Base-by-base conservation (phyloP, 1,140 invertebrate genomes). In the Cyclargus thomasi region DNA sequence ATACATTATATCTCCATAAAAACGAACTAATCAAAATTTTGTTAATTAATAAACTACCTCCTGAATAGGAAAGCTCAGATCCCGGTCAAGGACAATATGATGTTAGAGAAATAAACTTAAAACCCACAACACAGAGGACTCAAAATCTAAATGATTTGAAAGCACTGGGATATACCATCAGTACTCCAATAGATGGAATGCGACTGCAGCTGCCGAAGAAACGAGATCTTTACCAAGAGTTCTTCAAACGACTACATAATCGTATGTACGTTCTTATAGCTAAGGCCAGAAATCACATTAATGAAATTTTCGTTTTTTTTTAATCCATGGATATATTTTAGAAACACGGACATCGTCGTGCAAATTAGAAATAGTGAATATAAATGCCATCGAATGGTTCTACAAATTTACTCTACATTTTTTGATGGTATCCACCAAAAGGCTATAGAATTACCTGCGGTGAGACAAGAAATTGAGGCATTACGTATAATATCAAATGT, bases 331-430 rank as follows among this genome's bases (percentile, higher is more conserved):
- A 29, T 67, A 47, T 29, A 75, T 85, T 86, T n/a, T 79, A 93
- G 92, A 75, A 93, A 93, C 74, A 92, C 93, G 3, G 93, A 94
- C 74, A 92, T 91, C 23, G 80, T 92, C 4, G 80, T 93, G 14
- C 86, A 88, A 65, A 91, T 93, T 68, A 92, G 90, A n/a, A 76
- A 87, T 29, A 91, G 93, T 67, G 91, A 93, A 72, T 93, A 93
- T 72, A 88, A 92, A 53, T 94, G 93, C 77, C 93, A 93, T 73
- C 83, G 90, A 7, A 85, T 93, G 7, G 92, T 94, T 16, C 80
- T 94, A 8, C 92, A 93, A 76, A 92, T 93, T 70, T 94, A 93
- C 77, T 93, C 93, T 20, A 70, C 78, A 16, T 93, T 91, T 67
- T 93, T 93, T 73, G 92, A 92, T 53, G 85, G 85, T 53, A 90